These are phyloP conservation scores for Luscinia luscinia DNA, from an alignment of 2,797 vertebrate species.

Conservation along the genomic window DNA sequence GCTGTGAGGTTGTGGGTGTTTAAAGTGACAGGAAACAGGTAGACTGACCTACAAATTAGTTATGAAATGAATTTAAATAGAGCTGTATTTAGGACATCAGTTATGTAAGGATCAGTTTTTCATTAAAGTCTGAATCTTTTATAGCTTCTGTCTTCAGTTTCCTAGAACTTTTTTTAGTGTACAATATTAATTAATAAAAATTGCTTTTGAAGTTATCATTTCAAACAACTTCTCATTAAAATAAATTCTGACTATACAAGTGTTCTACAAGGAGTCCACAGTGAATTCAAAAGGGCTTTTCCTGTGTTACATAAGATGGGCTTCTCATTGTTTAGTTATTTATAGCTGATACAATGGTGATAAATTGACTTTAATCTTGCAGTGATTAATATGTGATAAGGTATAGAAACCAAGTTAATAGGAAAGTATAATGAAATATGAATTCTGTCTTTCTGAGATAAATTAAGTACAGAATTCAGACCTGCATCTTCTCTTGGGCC, in stretches of 20 bases:
- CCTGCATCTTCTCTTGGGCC: not conserved
- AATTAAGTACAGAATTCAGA: not conserved
- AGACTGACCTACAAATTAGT: not conserved
- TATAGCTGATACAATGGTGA: not conserved
- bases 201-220: not conserved
- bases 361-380: not conserved
- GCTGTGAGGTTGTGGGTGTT: not conserved
- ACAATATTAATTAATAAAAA: not conserved
- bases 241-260: not conserved
- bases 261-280: not conserved
- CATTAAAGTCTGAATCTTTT: not conserved
- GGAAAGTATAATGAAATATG: not conserved
- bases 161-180: not conserved
- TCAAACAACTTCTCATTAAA: not conserved
- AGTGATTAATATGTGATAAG: not conserved
- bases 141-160: not conserved
- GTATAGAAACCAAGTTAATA: not conserved
- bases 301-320: not conserved
- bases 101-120: not conserved
- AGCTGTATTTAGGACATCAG: not conserved
- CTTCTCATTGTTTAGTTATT: not conserved
- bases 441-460: not conserved
- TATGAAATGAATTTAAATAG: not conserved
- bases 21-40: not conserved
- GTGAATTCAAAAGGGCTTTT: not conserved